Percentiles rank a stretch among this genome's conserved stretches.
Evolutionary conservation across 1,140 invertebrate genomes (phyloP).

Genomic region (Heterodera carotae): DNA sequence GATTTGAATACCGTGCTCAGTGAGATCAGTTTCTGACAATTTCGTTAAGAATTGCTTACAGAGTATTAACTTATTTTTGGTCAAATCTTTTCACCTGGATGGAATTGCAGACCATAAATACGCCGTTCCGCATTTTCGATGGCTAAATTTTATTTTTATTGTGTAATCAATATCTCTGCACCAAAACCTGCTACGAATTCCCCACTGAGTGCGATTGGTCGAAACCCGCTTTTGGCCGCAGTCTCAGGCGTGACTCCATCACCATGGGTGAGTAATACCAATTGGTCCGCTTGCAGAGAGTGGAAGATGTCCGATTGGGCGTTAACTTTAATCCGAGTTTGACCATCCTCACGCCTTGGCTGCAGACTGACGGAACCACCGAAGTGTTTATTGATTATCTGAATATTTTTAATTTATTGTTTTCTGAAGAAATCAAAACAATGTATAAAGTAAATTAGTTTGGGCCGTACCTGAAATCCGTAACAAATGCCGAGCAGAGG

Average conservation of each 20-base stretch:
- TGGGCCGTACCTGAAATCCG: slow-evolving; percentile 77
- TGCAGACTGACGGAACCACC: slow-evolving; percentile 86
- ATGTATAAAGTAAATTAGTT: slow-evolving; percentile 67
- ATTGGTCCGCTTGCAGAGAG: slow-evolving; percentile 81
- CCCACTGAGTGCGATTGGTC: slow-evolving; percentile 49
- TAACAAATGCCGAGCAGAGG: slow-evolving; percentile 92
- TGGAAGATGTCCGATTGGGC: slow-evolving; percentile 78
- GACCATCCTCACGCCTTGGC: slow-evolving; percentile 88
- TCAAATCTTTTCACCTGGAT: slow-evolving; percentile 70
- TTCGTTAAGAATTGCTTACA: background rate
- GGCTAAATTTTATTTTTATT: slow-evolving; percentile 68
- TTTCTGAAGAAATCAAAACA: slow-evolving; percentile 12
- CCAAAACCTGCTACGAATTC: slow-evolving; percentile 41
- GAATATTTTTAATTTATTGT: too few species aligned
- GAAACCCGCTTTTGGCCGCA: slow-evolving; percentile 54
- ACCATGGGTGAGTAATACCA: slow-evolving; percentile 91
- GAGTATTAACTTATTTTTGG: slow-evolving; percentile 68
- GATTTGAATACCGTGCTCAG: slow-evolving; percentile 85
- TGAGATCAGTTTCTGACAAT: slow-evolving; percentile 78
- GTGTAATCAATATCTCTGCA: background rate
- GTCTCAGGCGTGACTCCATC: slow-evolving; percentile 87
- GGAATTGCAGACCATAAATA: slow-evolving; percentile 96
- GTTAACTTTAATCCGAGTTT: slow-evolving; percentile 85
- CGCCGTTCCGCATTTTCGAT: slow-evolving; percentile 87
- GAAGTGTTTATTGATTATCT: slow-evolving; percentile 97